Base-by-base conservation (phyloP, 2,888 invertebrate species). In the Furcula furcula region DNA sequence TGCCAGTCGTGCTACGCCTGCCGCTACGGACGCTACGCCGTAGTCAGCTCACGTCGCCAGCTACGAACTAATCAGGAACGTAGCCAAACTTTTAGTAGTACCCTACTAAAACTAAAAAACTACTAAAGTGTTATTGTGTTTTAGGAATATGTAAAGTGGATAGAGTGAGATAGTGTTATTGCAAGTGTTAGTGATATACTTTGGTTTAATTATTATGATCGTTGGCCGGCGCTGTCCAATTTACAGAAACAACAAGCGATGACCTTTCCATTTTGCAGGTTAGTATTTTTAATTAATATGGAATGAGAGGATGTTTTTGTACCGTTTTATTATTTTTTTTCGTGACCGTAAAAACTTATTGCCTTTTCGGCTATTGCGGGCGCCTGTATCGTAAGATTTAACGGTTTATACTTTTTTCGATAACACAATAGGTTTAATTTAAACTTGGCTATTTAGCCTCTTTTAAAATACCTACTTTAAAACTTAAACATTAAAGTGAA, bases 221-320 rank as follows among this genome's bases (percentile, higher is more conserved):
- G 46, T 55, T 55, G 61, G 47, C 52, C 49, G 47, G 49, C 59
- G 52, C 59, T 64, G 65, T 72, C 58, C 64, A 70, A 69, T 71
- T 72, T 66, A 66, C 73, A 65, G 67, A 70, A 65, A 73, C 75
- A 74, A 67, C 68, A 65, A 53, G 56, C 80, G 66, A 84, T 84
- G 85, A 78, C 74, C 76, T 74, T 76, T 57, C 52, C 64, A 73
- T 80, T 82, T 75, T 65, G 56, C 85, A 83, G 85, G 85, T 85
- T 69, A 82, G 83, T 79, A 66, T 77, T 78, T 76, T 76, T 82
- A 76, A 81, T 79, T 75, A 76, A 68, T 62, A 55, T 46, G 57
- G 52, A 56, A 63, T 60, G 64, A 57, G 52, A 46, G 45, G 40
- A 39, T 32, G 31, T 35, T 53, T 47, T 48, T 40, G 31, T 31